Evolutionary conservation across 2,888 invertebrate species (phyloP), one percentile per base, ranked within the genome.

Genomic region (Parnassius glacialis): DNA sequence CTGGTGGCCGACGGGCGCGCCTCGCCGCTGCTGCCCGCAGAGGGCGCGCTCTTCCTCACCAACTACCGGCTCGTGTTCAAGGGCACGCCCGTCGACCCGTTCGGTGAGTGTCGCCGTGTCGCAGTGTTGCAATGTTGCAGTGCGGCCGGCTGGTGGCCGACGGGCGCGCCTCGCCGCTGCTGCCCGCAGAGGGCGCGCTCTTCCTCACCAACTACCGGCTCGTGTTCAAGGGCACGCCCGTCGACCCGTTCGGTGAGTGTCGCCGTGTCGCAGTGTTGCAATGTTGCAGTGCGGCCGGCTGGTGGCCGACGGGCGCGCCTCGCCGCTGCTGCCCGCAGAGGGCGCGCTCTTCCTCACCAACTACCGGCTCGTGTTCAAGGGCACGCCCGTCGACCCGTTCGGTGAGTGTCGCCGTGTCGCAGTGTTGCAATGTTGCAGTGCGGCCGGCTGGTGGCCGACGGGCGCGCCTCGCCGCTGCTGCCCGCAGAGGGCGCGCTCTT

Each of bases 401-500:
- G 96, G 96, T 96, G 84, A 90, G 84, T 72, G 2, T 45, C 12
- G 12, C n/a, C n/a, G n/a, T n/a, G n/a, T n/a, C n/a, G n/a, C n/a
- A n/a, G n/a, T n/a, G n/a, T n/a, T n/a, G n/a, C 41, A 52, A 9
- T 41, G 20, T 10, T 64, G 98, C 97, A 25, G 97, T 97, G 87
- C 34, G 34, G 34, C 34, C 34, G 34, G 34, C 92, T 99, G 45
- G 93, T 98, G 73, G 94, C 96, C 0, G 98, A 43, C 43, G 43
- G 43, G 99, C 87, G 98, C 98, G 0, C 96, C 78, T 94, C 95
- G 65, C 93, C 94, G 47, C 90, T 97, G 57, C 92, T 99, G 73
- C 99, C 99, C 13, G 98, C 99, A 0, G 98, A 99, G 88, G 99
- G 99, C 48, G 99, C 98, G 0, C 93, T 99, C 58, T 99, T 98